Conservation (phyloP, 2,888 invertebrate genomes). For the Zeuzera pyrina region DNA sequence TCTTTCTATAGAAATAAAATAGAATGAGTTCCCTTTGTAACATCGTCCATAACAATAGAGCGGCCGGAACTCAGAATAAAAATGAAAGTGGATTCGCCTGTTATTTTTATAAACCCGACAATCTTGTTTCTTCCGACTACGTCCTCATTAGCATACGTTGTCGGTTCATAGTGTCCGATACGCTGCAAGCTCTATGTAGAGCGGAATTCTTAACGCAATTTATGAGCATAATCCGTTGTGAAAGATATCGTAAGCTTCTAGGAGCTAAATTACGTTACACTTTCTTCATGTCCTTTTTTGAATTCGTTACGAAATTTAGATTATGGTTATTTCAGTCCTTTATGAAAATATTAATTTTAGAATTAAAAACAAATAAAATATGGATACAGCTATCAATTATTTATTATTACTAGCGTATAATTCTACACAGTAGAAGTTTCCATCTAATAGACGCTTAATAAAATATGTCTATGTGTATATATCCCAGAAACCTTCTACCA, state of each 20-base stretch:
- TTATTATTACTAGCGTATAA: no score
- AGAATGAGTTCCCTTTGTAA: constrained; percentile 47
- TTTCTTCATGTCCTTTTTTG: constrained; percentile 11
- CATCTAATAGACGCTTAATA: no score
- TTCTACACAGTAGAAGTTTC: no score
- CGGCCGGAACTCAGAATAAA: constrained; percentile 57
- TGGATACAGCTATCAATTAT: no score
- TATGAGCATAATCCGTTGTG: constrained; percentile 21
- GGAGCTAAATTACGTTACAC: constrained; percentile 24
- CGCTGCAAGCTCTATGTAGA: constrained; percentile 16
- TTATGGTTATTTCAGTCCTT: no score
- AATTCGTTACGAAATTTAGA: constrained; percentile 12
- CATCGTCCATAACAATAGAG: constrained; percentile 45
- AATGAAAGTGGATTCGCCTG: constrained; percentile 69
- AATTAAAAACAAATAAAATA: no score
- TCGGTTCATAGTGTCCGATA: constrained; percentile 20
- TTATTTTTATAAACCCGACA: constrained; percentile 63
- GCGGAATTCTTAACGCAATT: constrained; percentile 31
- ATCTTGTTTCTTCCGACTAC: constrained; percentile 52
- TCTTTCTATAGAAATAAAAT: constrained; percentile 22
- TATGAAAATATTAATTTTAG: no score
- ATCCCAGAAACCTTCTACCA: no score
- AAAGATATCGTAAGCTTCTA: constrained; percentile 11
- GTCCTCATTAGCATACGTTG: constrained; percentile 48
- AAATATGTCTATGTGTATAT: no score